Conservation (phyloP, 2,113 vertebrate genomes). For the Percopsis transmontana region DNA sequence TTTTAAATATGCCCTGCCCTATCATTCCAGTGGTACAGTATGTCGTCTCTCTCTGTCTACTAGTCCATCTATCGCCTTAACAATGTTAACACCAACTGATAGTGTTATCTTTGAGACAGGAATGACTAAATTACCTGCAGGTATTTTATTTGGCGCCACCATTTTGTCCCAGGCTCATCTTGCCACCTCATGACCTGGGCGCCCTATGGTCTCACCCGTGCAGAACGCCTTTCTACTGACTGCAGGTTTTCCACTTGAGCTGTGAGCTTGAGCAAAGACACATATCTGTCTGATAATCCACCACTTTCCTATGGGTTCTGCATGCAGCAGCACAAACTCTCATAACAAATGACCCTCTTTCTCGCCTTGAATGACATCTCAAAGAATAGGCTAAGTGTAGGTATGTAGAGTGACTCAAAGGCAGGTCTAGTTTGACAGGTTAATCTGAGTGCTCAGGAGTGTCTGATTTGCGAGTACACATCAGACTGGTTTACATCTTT, state of each 20-base stretch:
- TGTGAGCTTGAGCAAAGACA: constrained; percentile 30
- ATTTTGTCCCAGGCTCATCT: constrained; percentile 37
- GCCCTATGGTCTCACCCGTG: constrained; percentile 34
- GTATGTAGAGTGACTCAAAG: no score
- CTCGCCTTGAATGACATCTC: no score
- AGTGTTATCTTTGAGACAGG: not conserved
- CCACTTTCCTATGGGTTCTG: constrained; percentile 37
- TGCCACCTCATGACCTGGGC: constrained; percentile 25
- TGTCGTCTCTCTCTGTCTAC: no score
- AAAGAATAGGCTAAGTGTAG: no score
- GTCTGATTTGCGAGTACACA: no score
- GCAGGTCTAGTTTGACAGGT: no score
- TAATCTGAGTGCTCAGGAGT: no score
- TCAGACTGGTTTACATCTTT: not conserved
- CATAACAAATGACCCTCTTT: constrained; percentile 16
- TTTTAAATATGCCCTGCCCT: no score
- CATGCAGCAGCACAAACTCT: constrained; percentile 17
- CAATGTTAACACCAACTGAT: not conserved
- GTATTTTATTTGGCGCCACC: constrained; percentile 19
- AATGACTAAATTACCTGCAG: constrained; percentile 8
- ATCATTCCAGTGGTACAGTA: no score
- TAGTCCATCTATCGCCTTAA: not conserved
- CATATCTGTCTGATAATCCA: constrained; percentile 40
- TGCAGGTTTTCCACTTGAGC: constrained; percentile 39
- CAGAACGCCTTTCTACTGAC: constrained; percentile 57